These are phyloP conservation scores for Elephantulus edwardii DNA, from an alignment of 2,113 vertebrate genomes.

Conservation along the genomic window DNA sequence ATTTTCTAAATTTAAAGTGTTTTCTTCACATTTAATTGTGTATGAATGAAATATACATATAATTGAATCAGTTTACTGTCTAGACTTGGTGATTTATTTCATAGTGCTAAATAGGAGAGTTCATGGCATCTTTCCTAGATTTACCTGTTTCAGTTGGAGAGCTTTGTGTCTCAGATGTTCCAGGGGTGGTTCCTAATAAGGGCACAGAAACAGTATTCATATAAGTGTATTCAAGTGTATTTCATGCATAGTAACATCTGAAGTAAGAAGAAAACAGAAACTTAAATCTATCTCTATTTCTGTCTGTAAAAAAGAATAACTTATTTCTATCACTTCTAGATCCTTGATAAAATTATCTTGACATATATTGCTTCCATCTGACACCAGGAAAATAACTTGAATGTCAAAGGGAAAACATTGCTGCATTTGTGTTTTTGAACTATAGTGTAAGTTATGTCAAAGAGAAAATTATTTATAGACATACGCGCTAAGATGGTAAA, in stretches of 20 bases:
- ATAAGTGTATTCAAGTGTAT: background rate
- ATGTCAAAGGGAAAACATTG: background rate
- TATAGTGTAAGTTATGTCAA: background rate
- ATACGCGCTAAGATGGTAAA: background rate
- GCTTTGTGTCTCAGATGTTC: background rate
- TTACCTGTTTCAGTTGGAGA: conserved; percentile 25
- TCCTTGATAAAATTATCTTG: background rate
- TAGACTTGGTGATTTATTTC: background rate
- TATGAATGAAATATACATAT: background rate
- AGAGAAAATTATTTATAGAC: background rate
- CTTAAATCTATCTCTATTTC: no score
- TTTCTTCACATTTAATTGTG: background rate
- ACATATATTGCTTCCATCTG: background rate
- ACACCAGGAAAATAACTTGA: background rate
- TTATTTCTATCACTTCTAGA: background rate
- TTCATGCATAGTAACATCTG: background rate
- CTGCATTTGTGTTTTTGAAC: background rate
- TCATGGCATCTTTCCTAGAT: background rate
- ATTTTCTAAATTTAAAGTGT: background rate
- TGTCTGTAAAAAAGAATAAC: no score
- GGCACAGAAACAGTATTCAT: background rate
- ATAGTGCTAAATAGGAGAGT: no score
- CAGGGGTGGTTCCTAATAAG: conserved; percentile 26
- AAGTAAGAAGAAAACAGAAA: background rate
- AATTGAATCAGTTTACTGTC: background rate